A percentile compares a stretch with the other conserved stretches of the same genome.
phyloP scores from a whole-genome alignment of 2,888 invertebrate genomes.

The Drosophila neonasuta region DNA sequence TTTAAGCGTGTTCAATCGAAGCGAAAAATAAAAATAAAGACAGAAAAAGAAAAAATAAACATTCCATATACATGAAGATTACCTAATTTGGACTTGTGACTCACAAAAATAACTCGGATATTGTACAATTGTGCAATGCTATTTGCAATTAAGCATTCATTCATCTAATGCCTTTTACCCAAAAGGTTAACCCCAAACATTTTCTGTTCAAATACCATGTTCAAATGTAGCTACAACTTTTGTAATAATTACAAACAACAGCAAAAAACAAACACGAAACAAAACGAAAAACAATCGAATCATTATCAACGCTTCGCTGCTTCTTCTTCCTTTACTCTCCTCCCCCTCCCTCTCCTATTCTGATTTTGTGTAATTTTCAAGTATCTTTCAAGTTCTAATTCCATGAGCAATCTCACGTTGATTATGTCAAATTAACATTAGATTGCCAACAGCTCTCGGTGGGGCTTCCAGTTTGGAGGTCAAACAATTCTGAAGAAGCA shows the following conservation, averaged over 20 bases:
- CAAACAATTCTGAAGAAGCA: background rate
- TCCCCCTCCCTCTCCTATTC: background rate
- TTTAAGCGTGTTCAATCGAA: conserved; percentile 30
- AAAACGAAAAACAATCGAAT: conserved; percentile 26
- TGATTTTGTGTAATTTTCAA: conserved; percentile 12
- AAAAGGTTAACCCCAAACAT: conserved; percentile 40
- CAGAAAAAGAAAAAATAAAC: background rate
- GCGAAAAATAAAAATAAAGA: conserved; percentile 24
- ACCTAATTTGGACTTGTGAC: conserved; percentile 6
- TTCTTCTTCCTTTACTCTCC: conserved; percentile 2
- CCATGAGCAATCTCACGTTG: conserved; percentile 34
- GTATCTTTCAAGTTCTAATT: conserved; percentile 31
- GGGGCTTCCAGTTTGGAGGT: conserved; percentile 6
- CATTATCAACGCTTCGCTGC: conserved; percentile 63
- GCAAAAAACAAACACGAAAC: background rate
- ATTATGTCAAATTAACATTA: conserved; percentile 60
- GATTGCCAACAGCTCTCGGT: background rate
- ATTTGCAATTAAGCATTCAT: conserved; percentile 51
- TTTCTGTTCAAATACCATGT: conserved; percentile 23
- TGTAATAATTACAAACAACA: conserved; percentile 33
- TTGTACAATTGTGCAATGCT: conserved; percentile 44
- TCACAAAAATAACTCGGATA: conserved; percentile 6
- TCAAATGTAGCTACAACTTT: conserved; percentile 35
- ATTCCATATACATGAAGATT: conserved; percentile 15
- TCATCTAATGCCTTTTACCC: conserved; percentile 33